Evolutionary conservation across 1,140 invertebrate genomes (phyloP).

Genomic region (Leptinotarsa undecemlineata): DNA sequence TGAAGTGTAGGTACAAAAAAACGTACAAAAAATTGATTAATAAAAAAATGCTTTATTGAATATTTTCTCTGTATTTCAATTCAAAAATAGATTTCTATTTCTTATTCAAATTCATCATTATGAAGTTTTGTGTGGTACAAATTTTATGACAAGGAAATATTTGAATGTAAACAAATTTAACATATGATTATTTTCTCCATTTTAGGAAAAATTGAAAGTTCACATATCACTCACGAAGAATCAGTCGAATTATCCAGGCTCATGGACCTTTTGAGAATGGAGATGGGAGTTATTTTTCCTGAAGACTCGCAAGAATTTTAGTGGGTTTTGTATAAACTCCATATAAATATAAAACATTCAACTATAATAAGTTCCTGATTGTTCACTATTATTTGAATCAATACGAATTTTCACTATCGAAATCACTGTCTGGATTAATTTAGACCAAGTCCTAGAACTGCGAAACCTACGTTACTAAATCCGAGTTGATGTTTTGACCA

Average conservation of each 20-base stretch:
- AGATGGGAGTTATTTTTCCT: slow-evolving; percentile 68
- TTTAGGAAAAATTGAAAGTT: slow-evolving; percentile 66
- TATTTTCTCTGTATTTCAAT: too few species aligned
- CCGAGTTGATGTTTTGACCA: background rate
- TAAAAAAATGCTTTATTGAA: too few species aligned
- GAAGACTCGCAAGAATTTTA: slow-evolving; percentile 54
- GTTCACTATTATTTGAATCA: background rate
- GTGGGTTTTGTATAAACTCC: background rate
- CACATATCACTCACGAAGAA: slow-evolving; percentile 62
- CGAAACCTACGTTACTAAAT: background rate
- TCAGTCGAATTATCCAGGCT: slow-evolving; percentile 66
- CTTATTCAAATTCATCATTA: too few species aligned
- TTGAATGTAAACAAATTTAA: too few species aligned
- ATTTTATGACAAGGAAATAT: too few species aligned
- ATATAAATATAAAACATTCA: background rate
- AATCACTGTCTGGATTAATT: background rate
- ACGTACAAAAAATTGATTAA: too few species aligned
- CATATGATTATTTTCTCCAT: background rate
- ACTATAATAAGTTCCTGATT: background rate
- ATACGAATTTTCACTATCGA: background rate
- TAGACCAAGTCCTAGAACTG: background rate
- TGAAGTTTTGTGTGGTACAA: too few species aligned
- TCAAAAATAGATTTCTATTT: too few species aligned
- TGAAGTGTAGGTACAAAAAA: too few species aligned
- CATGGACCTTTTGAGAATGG: slow-evolving; percentile 67